These are phyloP conservation scores for Macrobrachium rosenbergii DNA, from an alignment of 1,140 invertebrate genomes.

Conservation along the genomic window DNA sequence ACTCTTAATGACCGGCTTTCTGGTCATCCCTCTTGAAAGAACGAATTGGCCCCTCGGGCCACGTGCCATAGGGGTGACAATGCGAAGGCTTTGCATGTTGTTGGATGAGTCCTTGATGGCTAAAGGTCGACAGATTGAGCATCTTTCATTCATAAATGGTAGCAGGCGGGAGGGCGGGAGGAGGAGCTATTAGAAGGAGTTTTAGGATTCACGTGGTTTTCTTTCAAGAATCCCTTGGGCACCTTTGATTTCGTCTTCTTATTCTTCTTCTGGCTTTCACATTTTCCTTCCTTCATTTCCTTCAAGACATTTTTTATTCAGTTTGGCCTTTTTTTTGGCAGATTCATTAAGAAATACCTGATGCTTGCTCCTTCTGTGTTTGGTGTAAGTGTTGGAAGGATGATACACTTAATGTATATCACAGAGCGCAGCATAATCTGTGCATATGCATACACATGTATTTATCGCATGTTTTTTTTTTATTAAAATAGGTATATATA, in stretches of 20 bases:
- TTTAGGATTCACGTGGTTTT: slow-evolving; percentile 21
- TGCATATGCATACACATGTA: no score
- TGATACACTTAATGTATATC: no score
- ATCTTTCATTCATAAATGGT: slow-evolving; percentile 50
- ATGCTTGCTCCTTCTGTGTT: no score
- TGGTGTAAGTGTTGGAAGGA: no score
- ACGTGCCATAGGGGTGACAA: background rate
- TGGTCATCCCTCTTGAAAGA: background rate
- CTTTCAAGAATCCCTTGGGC: background rate
- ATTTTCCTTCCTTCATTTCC: no score
- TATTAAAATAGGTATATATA: no score
- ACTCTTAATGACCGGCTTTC: background rate
- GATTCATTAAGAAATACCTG: no score
- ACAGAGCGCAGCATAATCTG: no score
- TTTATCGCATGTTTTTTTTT: no score
- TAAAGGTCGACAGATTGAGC: background rate
- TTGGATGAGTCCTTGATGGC: background rate
- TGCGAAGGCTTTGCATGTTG: background rate
- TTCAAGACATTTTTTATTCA: no score
- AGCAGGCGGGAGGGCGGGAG: background rate
- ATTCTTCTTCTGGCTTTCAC: background rate
- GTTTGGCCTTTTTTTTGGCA: no score
- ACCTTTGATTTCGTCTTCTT: background rate
- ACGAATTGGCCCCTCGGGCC: background rate
- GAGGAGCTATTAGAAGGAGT: background rate